Evolutionary conservation across 92 coral and sea anemone genomes (phyloP).

Genomic region (Pocillopora meandrina): DNA sequence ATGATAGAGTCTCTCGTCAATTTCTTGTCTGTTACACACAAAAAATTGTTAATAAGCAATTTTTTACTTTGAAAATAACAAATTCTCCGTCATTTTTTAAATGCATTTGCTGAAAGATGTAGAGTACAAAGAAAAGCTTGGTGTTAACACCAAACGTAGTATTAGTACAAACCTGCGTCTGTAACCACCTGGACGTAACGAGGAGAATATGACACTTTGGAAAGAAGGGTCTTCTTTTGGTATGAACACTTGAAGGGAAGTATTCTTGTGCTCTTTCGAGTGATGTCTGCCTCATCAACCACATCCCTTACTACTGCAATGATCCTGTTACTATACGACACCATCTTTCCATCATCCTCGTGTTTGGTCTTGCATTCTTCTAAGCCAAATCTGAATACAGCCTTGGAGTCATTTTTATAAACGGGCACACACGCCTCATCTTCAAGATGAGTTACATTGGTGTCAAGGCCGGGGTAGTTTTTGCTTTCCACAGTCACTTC

Average conservation of each 20-base stretch:
- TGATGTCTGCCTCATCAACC: constrained; percentile 43
- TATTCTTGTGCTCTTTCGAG: constrained; percentile 64
- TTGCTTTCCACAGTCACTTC: constrained; percentile 52
- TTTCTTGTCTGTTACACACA: too few relatives aligned
- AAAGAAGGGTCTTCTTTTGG: constrained; percentile 54
- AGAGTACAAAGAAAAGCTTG: too few relatives aligned
- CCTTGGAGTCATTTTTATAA: constrained; percentile 32
- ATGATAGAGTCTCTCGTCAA: too few relatives aligned
- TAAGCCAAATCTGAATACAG: constrained; percentile 49
- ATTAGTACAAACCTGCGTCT: constrained; percentile 49
- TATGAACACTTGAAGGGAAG: constrained; percentile 80
- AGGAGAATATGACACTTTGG: constrained; percentile 60
- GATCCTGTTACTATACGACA: constrained; percentile 57
- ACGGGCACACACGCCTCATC: constrained; percentile 55
- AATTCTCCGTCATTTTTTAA: too few relatives aligned
- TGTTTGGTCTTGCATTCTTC: constrained; percentile 64
- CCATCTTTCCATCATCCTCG: constrained; percentile 45
- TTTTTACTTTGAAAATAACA: too few relatives aligned
- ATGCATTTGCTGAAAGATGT: too few relatives aligned
- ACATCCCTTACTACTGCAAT: constrained; percentile 40
- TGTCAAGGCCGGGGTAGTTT: constrained; percentile 55
- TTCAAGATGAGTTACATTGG: constrained; percentile 58
- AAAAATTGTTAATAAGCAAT: too few relatives aligned
- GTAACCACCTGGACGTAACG: constrained; percentile 45
- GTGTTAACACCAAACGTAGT: too few relatives aligned